Conservation (phyloP, 2,888 invertebrate species). For the Cryptosula pallasiana region DNA sequence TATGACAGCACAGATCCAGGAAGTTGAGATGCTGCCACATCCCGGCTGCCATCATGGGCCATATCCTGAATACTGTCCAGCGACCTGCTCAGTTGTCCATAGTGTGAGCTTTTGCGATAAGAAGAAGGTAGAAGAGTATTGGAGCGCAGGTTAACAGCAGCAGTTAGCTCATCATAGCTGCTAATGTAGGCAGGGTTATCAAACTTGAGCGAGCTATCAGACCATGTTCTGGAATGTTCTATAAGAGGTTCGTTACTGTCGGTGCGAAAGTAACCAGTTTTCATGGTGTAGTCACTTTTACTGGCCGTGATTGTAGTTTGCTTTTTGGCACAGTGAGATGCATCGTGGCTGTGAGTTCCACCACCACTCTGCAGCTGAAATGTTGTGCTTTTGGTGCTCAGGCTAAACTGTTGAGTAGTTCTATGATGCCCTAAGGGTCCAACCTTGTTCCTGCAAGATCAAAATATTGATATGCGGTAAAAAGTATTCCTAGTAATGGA, state of each 20-base stretch:
- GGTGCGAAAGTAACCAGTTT: not conserved
- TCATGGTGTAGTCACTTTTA: not conserved
- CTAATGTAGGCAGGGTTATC: conserved; percentile 13
- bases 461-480: too few relatives aligned
- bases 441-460: too few relatives aligned
- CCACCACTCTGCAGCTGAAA: too few relatives aligned
- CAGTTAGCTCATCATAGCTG: not conserved
- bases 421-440: too few relatives aligned
- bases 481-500: too few relatives aligned
- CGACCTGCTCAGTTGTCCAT: conserved; percentile 7
- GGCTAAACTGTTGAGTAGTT: too few relatives aligned
- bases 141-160: not conserved
- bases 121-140: not conserved
- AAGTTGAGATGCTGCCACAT: not conserved
- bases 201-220: conserved; percentile 5
- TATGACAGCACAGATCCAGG: conserved; percentile 3
- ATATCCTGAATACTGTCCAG: conserved; percentile 5
- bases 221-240: not conserved
- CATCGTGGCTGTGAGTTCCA: too few relatives aligned
- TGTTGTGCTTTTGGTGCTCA: too few relatives aligned
- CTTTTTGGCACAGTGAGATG: too few relatives aligned
- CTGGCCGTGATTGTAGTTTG: not conserved
- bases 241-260: not conserved
- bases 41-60: conserved; percentile 1
- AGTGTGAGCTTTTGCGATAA: not conserved